A percentile compares a stretch with the other conserved stretches of the same genome.
Conservation (phyloP, 2,888 invertebrate species). For the Pilophorus perplexus region DNA sequence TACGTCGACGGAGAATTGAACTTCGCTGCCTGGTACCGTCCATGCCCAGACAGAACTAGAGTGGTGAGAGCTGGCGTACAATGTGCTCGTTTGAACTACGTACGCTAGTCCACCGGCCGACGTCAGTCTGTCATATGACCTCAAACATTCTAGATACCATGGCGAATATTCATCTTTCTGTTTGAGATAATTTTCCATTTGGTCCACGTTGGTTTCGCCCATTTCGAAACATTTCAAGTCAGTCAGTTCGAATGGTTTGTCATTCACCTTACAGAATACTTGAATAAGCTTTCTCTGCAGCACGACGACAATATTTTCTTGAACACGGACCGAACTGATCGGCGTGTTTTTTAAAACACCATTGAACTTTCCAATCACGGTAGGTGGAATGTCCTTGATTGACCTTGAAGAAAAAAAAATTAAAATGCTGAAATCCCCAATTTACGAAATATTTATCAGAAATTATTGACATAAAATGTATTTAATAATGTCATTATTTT, state of each 20-base stretch:
- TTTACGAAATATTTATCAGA: background rate
- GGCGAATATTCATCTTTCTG: conserved; percentile 3
- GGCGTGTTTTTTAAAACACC: conserved; percentile 18
- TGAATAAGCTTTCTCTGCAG: conserved; percentile 34
- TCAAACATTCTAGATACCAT: conserved; percentile 38
- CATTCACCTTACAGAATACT: background rate
- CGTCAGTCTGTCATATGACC: conserved; percentile 19
- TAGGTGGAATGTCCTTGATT: conserved; percentile 1
- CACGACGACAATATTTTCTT: background rate
- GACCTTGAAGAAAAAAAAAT: background rate
- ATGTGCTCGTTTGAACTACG: no score
- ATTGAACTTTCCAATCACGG: background rate
- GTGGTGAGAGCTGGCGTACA: background rate
- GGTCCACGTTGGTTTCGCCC: conserved; percentile 7
- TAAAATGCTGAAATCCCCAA: background rate
- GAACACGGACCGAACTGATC: conserved; percentile 5
- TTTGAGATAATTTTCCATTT: conserved; percentile 1
- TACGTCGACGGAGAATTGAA: background rate
- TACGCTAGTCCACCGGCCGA: no score
- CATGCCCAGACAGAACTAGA: background rate
- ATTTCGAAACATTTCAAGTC: conserved; percentile 36
- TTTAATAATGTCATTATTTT: background rate
- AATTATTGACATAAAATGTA: no score
- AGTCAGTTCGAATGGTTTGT: background rate
- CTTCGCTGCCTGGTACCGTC: background rate